Base-by-base conservation (phyloP, 2,797 vertebrate genomes). In the Ctenopoma kingsleyae region DNA sequence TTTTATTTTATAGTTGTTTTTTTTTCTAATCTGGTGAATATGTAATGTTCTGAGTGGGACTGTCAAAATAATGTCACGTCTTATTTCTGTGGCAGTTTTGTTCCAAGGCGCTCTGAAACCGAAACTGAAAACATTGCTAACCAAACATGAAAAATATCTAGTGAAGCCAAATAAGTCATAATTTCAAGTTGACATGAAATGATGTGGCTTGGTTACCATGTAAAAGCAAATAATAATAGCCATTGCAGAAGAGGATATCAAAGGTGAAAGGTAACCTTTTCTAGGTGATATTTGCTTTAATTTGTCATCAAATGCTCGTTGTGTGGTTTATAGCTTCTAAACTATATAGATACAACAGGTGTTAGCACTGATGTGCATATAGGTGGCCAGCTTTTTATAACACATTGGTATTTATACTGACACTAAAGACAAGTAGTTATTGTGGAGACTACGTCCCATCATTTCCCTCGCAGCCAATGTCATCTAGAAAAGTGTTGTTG, bases 121-220 rank as follows among this genome's bases (percentile, higher is more conserved):
- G 91, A 96, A 96, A 93, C 93, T 95, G 94, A 95, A 96, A 96
- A 96, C 92, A 95, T 94, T 92, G 94, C 80, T 96, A 99, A 99
- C 98, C 98, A 99, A 99, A 99, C 97, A 95, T 93, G 83, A 89
- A 96, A 96, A 97, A 96, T 96, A 97, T 98, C 97, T 99, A 99
- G 98, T 96, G 94, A 99, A 98, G 98, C 98, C 98, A 99, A 99
- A 99, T 97, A 97, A 93, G 89, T 93, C 96, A 97, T 97, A 95
- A 97, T 97, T 97, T 97, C 96, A 95, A 97, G 96, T 95, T 95
- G 96, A 96, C 95, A 95, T 96, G 96, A 97, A 97, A 96, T 96
- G 95, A 96, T 96, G 95, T 97, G 97, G 96, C 95, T 97, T 93
- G 96, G 96, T 97, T 96, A 96, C 96, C 95, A 94, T 94, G 96